Base-by-base conservation (phyloP, 64 coral and sea anemone species). In the Trachythela sp. region DNA sequence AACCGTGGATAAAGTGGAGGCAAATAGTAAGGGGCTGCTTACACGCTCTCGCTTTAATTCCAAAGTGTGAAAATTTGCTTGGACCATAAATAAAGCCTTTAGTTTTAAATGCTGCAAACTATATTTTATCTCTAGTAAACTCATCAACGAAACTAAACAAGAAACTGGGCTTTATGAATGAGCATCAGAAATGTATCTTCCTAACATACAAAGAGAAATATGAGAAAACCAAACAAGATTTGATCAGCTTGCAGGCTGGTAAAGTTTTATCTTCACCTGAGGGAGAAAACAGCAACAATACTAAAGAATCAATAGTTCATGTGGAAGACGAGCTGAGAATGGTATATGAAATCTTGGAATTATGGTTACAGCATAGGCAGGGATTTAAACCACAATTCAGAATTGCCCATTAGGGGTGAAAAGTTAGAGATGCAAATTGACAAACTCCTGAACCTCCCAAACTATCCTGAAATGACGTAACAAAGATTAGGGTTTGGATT, bases 251-350 rank as follows among this genome's bases (percentile, higher is more conserved):
- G 20, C 33, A 80, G 33, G 75, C 75, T 7, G 0, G 27, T 80
- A 15, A 37, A 34, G 75, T 39, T 36, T 80, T 29, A 37, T 80
- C 37, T 36, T 37, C 75, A 18, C 13, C 31, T 3, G 37, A 80
- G 33, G 75, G 30, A 39, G 4, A 64, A 6, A 35, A 80, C 15
- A 22, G 4, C 9, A 15, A 9, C 33, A 80, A 17, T 35, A 38
- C 2, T 10, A 37, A 15, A 22, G 33, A 35, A 37, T 80, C 75
- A 29, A 37, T 37, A 36, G 33, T 35, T 80, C 75, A 80, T 80
- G 31, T 80, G 30, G 75, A 80, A 39, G 37, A 80, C 35, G 75
- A 80, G 75, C 75, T 80, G 15, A 35, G 75, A 80, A 80, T 80
- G 75, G 75, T 80, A 80, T 5, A 31, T n/a, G n/a, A n/a, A n/a